Base-by-base conservation (phyloP, 2,888 invertebrate genomes). In the Acanthacorydalis orientalis region DNA sequence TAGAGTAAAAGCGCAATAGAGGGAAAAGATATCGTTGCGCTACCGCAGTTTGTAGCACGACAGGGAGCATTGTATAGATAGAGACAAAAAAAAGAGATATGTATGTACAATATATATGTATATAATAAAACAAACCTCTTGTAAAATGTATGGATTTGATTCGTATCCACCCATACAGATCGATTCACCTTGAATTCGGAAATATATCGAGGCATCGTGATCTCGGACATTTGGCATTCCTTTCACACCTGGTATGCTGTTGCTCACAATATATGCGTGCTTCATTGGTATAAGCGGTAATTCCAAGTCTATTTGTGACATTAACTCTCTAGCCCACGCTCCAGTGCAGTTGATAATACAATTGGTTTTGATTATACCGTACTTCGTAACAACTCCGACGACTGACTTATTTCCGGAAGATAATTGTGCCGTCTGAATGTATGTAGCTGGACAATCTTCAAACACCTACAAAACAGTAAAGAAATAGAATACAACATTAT, bases 101-200 rank as follows among this genome's bases (percentile, higher is more conserved):
- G n/a, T n/a, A n/a, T n/a, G n/a, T n/a, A n/a, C n/a, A n/a, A n/a
- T n/a, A 35, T 35, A 35, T 3, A 35, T 11, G n/a, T 11, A 35
- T 37, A 40, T 40, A 8, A 10, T n/a, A 46, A 48, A 35, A 52
- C 55, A 56, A 62, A 82, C 83, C 61, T 80, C 75, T 57, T 85
- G 81, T 45, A 90, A 64, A 56, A 91, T 73, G 51, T 81, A 77
- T 0, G 92, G 92, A 63, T 92, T 88, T 1, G 69, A 64, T 64
- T 93, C 92, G 59, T 92, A 93, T 1, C 91, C 91, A 10, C 92
- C 92, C 56, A 92, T 77, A 51, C 78, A 77, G 43, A 92, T 76
- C 1, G 83, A 76, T 57, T 88, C 85, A 1, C 89, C 89, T 58
- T 88, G 87, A 2, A 88, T 75, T 57, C 86, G 78, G 53, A 91